Conservation (phyloP, 2,113 vertebrate genomes). For the Bettongia penicillata region DNA sequence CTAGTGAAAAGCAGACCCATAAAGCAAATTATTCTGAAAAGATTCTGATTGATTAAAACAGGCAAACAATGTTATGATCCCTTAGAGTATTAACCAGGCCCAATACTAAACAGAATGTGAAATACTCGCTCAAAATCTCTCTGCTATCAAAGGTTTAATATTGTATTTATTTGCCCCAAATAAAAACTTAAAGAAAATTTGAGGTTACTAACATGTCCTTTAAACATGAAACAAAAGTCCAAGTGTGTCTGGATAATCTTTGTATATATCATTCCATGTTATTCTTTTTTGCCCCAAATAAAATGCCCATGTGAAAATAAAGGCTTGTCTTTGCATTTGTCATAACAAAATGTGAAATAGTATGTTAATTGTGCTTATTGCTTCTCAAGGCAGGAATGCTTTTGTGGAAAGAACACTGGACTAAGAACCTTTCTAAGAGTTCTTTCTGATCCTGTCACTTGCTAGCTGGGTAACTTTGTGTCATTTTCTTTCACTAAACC, state of each 20-base stretch:
- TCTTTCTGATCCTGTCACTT: conserved; percentile 39
- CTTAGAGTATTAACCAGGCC: conserved; percentile 51
- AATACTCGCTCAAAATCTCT: conserved; percentile 39
- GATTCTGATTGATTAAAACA: conserved; percentile 10
- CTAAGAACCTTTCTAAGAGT: neutral
- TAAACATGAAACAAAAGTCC: conserved; percentile 50
- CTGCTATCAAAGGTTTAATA: conserved; percentile 49
- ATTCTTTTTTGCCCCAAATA: neutral
- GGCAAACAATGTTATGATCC: neutral
- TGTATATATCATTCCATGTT: conserved; percentile 30
- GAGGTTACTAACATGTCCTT: conserved; percentile 69
- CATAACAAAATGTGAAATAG: neutral
- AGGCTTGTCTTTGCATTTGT: neutral
- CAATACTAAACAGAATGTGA: conserved; percentile 43
- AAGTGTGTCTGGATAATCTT: conserved; percentile 49
- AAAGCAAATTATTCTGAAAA: conserved; percentile 1
- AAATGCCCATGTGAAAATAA: neutral
- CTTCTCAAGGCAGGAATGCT: neutral
- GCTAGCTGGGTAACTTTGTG: neutral
- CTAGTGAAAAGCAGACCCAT: neutral
- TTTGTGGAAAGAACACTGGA: neutral
- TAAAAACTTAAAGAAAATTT: conserved; percentile 56
- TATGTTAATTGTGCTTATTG: neutral
- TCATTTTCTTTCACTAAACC: conserved; percentile 21
- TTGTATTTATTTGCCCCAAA: conserved; percentile 60